phyloP scores from a whole-genome alignment of 2,797 vertebrate genomes.

The Tinamus major region DNA sequence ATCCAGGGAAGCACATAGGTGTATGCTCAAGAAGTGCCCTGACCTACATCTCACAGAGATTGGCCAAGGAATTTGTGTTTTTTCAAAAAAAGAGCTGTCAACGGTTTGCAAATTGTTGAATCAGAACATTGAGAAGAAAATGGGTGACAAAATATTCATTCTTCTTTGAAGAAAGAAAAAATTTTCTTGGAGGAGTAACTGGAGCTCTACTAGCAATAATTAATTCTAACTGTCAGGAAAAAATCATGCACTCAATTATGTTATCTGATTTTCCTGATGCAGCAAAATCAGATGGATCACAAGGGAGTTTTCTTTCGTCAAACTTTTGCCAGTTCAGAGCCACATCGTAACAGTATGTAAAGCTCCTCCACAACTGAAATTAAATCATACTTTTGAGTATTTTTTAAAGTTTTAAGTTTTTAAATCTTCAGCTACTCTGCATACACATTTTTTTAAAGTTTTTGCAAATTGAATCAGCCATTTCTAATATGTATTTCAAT shows the following conservation, averaged over 20 bases:
- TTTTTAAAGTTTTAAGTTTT: not conserved
- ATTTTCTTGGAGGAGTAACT: conserved; percentile 1
- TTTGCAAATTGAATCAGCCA: not conserved
- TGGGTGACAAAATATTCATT: not conserved
- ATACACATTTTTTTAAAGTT: not conserved
- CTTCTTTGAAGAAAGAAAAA: not conserved
- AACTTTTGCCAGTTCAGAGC: not conserved
- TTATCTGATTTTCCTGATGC: conserved; percentile 24
- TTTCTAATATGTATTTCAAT: not conserved
- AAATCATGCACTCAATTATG: not conserved
- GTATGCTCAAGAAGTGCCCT: not conserved
- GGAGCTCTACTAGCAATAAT: not conserved
- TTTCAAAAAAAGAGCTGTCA: not conserved
- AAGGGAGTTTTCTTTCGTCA: not conserved
- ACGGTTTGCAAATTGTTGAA: not conserved
- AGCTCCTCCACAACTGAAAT: not conserved
- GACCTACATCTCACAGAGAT: not conserved
- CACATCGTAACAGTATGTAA: not conserved
- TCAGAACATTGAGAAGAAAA: not conserved
- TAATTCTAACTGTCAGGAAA: not conserved
- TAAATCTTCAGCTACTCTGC: not conserved
- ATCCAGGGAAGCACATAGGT: not conserved
- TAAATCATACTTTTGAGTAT: not conserved
- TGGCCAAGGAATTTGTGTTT: not conserved
- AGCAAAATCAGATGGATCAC: conserved; percentile 5